Evolutionary conservation across 2,888 invertebrate species (phyloP).

Genomic region (Drosophila colorata): DNA sequence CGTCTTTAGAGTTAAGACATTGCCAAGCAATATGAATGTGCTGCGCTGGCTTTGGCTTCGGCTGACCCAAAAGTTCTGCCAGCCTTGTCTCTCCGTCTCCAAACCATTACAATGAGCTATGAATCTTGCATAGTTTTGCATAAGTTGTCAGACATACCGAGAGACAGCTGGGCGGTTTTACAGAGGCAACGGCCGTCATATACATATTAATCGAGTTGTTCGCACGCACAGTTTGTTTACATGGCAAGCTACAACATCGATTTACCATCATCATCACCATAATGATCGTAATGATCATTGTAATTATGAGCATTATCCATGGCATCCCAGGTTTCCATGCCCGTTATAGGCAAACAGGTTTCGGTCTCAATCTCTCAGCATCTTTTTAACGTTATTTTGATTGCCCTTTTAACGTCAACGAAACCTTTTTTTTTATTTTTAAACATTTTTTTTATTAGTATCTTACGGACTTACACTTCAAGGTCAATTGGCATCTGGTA

Average conservation of each 20-base stretch:
- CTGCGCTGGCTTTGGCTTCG: conserved; percentile 3
- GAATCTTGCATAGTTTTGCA: conserved; percentile 72
- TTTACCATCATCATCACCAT: conserved; percentile 23
- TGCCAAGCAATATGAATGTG: conserved; percentile 14
- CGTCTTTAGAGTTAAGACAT: conserved; percentile 11
- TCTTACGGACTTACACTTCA: conserved; percentile 60
- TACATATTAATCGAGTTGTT: conserved; percentile 71
- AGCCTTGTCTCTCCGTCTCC: conserved; percentile 45
- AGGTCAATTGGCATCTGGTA: conserved; percentile 60
- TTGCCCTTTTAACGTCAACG: conserved; percentile 59
- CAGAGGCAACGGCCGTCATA: conserved; percentile 28
- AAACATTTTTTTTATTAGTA: conserved; percentile 1
- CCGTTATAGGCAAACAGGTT: conserved; percentile 64
- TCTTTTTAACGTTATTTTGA: conserved; percentile 38
- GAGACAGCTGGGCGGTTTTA: conserved; percentile 54
- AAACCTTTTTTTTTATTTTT: conserved; percentile 3
- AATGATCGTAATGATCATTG: conserved; percentile 16
- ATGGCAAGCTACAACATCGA: conserved; percentile 54
- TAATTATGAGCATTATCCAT: conserved; percentile 17
- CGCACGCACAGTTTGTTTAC: conserved; percentile 71
- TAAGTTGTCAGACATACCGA: conserved; percentile 49
- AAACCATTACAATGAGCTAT: conserved; percentile 47
- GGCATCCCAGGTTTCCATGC: conserved; percentile 25
- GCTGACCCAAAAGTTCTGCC: conserved; percentile 60
- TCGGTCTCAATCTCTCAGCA: conserved; percentile 39